phyloP scores from a whole-genome alignment of 2,888 invertebrate species.

The Clitarchus hookeri region DNA sequence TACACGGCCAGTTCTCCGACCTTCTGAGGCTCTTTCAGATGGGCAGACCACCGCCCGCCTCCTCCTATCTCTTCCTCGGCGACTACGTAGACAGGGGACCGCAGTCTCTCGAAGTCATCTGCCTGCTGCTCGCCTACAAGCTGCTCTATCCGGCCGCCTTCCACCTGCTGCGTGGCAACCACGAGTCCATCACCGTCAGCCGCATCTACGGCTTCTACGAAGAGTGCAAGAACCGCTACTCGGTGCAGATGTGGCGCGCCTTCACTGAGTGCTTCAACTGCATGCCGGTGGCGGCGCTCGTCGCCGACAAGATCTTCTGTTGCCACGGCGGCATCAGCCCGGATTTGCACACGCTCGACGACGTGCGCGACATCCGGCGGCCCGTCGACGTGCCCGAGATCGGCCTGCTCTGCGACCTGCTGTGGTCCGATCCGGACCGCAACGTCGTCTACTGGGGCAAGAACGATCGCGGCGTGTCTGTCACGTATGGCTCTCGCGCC shows the following conservation, averaged over 20 bases:
- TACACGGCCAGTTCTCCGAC: constrained; percentile 69
- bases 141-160: constrained; percentile 73
- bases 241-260: constrained; percentile 68
- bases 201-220: constrained; percentile 68
- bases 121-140: constrained; percentile 68
- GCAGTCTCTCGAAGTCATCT: constrained; percentile 68
- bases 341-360: constrained; percentile 60
- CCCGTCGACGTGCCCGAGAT: constrained; percentile 62
- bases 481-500: constrained; percentile 67
- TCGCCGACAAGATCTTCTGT: constrained; percentile 69
- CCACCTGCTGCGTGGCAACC: constrained; percentile 68
- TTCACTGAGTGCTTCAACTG: constrained; percentile 68
- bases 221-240: constrained; percentile 65
- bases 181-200: constrained; percentile 70
- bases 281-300: constrained; percentile 65
- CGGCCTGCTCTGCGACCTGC: constrained; percentile 62
- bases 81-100: constrained; percentile 68
- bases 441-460: constrained; percentile 65
- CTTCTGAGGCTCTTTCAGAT: constrained; percentile 65
- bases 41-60: constrained; percentile 52
- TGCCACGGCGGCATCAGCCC: constrained; percentile 62
- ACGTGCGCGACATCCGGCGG: constrained; percentile 60
- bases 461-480: constrained; percentile 67
- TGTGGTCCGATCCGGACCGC: constrained; percentile 63
- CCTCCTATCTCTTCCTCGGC: constrained; percentile 56